Evolutionary conservation across 2,797 vertebrate species (phyloP).

Genomic region (Antrozous pallidus): DNA sequence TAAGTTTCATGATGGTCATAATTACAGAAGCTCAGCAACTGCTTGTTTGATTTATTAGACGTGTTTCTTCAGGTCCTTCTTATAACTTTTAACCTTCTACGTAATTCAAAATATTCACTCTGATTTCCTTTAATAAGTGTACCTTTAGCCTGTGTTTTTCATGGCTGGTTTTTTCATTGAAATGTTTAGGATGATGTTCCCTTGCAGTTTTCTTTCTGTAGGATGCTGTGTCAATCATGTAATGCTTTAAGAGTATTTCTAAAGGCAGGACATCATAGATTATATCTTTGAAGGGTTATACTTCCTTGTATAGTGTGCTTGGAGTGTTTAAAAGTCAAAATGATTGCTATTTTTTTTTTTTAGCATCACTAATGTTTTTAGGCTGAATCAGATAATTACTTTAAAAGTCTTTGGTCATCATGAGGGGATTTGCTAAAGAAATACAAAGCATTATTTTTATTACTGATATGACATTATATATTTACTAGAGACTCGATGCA

Average conservation of each 20-base stretch:
- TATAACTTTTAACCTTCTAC: neutral
- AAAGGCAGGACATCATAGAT: neutral
- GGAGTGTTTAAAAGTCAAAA: conserved; percentile 13
- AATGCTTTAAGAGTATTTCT: neutral
- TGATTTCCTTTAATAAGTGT: neutral
- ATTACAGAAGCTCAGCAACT: neutral
- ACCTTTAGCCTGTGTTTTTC: neutral
- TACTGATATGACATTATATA: neutral
- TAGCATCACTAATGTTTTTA: conserved; percentile 27
- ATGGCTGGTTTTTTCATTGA: neutral
- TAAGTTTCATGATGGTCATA: neutral
- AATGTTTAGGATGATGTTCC: neutral
- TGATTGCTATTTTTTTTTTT: neutral
- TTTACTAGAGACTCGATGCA: neutral
- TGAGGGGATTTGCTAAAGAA: conserved; percentile 44
- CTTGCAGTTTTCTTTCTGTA: conserved; percentile 17
- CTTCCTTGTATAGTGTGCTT: conserved; percentile 23
- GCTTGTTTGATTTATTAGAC: neutral
- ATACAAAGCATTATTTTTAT: neutral
- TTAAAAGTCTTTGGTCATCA: conserved; percentile 21
- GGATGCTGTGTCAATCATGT: neutral
- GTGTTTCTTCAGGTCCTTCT: neutral
- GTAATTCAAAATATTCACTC: conserved; percentile 10
- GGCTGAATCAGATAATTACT: conserved; percentile 19
- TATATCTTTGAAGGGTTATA: neutral